Conservation (phyloP, 2,888 invertebrate species). For the Carabus problematicus region DNA sequence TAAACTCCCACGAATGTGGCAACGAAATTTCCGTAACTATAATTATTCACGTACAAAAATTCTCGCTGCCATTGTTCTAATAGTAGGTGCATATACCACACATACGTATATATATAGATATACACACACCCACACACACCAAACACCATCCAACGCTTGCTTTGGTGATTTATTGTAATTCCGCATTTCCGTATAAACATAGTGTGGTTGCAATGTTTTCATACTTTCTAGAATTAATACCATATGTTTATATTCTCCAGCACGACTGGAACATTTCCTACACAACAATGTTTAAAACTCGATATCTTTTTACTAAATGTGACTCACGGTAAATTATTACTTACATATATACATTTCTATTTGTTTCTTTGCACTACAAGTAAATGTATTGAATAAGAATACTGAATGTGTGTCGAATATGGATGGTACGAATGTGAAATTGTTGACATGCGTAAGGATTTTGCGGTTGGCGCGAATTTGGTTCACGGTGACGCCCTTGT, state of each 20-base stretch:
- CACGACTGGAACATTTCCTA: too few species aligned
- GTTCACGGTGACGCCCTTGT: conserved; percentile 14
- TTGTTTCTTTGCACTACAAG: too few species aligned
- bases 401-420: too few species aligned
- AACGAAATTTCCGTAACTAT: conserved; percentile 36
- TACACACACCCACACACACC: neutral
- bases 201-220: conserved; percentile 8
- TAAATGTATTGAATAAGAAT: too few species aligned
- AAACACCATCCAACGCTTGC: conserved; percentile 3
- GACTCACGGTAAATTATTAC: too few species aligned
- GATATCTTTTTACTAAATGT: too few species aligned
- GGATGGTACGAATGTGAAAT: too few species aligned
- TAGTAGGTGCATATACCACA: neutral
- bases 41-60: conserved; percentile 26
- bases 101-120: neutral
- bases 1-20: conserved; percentile 8
- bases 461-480: neutral
- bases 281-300: too few species aligned
- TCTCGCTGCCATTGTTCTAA: conserved; percentile 21
- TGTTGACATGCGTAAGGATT: too few species aligned
- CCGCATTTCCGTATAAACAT: conserved; percentile 14
- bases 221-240: conserved; percentile 4
- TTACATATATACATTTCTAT: too few species aligned
- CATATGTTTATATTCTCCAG: conserved; percentile 1
- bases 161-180: conserved; percentile 11